Percentiles rank a stretch among this genome's conserved stretches.
phyloP scores from a whole-genome alignment of 2,797 vertebrate genomes.

The Ptychobarbus kaznakovi region DNA sequence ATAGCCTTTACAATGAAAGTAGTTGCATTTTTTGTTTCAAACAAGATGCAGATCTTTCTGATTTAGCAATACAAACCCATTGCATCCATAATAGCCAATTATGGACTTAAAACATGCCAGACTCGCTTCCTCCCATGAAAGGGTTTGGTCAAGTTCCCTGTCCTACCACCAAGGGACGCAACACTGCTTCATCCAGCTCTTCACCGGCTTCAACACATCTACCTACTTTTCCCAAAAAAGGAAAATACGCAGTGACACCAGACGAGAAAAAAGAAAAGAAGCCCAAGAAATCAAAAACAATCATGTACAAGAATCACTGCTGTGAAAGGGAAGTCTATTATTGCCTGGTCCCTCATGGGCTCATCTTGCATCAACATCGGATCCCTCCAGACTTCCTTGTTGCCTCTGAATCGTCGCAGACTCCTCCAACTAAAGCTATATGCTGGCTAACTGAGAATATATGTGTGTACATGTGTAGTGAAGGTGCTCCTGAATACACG shows the following conservation, averaged over 20 bases:
- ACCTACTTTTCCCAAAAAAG: constrained; percentile 53
- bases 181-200: constrained; percentile 26
- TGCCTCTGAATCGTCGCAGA: constrained; percentile 14
- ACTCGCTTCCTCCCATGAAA: not conserved
- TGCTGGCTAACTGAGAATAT: constrained; percentile 28
- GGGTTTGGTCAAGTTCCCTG: constrained; percentile 27
- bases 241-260: constrained; percentile 49
- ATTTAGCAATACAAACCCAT: constrained; percentile 21
- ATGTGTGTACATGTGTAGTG: constrained; percentile 8
- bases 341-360: constrained; percentile 74
- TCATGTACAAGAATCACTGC: constrained; percentile 60
- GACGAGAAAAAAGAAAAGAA: constrained; percentile 49
- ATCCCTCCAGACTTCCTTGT: constrained; percentile 31
- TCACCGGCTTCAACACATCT: constrained; percentile 14
- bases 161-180: constrained; percentile 37
- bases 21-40: not conserved
- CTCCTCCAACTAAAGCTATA: constrained; percentile 44
- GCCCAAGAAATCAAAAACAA: constrained; percentile 59
- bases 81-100: not conserved
- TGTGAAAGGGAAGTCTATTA: constrained; percentile 57
- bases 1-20: constrained; percentile 28
- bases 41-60: constrained; percentile 17
- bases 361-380: constrained; percentile 56
- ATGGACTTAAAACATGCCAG: constrained; percentile 6
- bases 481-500: constrained; percentile 29